Conservation (phyloP, 92 coral and sea anemone genomes). For the Micromussa lordhowensis region DNA sequence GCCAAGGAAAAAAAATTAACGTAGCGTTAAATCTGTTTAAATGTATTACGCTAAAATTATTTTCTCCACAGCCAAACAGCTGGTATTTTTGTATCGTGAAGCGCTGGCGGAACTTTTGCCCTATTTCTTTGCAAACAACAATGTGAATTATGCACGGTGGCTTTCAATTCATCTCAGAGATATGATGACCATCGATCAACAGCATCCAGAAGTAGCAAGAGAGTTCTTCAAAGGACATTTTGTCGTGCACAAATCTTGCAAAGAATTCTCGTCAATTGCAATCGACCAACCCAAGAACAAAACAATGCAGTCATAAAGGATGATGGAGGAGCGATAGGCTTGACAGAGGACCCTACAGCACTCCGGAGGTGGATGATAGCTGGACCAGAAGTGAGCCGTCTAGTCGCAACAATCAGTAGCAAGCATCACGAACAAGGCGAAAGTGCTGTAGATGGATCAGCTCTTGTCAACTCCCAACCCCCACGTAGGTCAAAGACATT, state of each 20-base stretch:
- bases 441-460: slow-evolving; percentile 37
- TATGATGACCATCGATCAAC: slow-evolving; percentile 20
- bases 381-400: slow-evolving; percentile 35
- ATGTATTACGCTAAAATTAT: no score
- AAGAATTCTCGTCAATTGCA: background rate
- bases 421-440: slow-evolving; percentile 35
- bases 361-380: slow-evolving; percentile 44
- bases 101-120: slow-evolving; percentile 60
- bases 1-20: no score
- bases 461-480: slow-evolving; percentile 34
- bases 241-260: background rate
- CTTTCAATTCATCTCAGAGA: slow-evolving; percentile 57
- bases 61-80: no score
- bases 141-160: slow-evolving; percentile 54
- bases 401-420: slow-evolving; percentile 8
- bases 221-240: background rate
- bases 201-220: background rate
- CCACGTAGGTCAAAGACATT: slow-evolving; percentile 41
- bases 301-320: background rate
- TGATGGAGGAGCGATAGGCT: slow-evolving; percentile 47
- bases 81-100: slow-evolving; percentile 35
- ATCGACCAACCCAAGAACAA: background rate
- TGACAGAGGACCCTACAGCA: slow-evolving; percentile 26
- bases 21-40: no score
- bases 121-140: slow-evolving; percentile 67